These are phyloP conservation scores for Ailuropoda melanoleuca DNA, from an alignment of 2,113 vertebrate genomes.

Conservation along the genomic window DNA sequence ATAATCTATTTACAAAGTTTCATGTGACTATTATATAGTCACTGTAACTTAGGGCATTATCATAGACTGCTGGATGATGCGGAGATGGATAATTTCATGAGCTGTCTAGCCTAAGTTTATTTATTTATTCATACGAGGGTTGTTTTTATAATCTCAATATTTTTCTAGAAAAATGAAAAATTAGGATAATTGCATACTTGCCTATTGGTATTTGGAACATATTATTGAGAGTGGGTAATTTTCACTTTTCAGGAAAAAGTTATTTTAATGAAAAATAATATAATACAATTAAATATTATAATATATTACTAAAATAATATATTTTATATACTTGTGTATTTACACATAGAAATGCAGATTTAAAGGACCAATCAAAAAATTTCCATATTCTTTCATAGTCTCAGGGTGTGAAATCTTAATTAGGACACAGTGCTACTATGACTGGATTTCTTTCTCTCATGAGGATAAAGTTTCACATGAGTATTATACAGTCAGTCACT, in stretches of 20 bases:
- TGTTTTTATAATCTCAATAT: background rate
- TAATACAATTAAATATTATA: background rate
- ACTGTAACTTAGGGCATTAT: background rate
- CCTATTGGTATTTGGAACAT: constrained; percentile 9
- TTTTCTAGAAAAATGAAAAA: constrained; percentile 10
- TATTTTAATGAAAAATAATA: background rate
- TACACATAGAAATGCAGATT: background rate
- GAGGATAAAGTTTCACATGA: constrained; percentile 41
- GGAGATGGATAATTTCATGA: background rate
- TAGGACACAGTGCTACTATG: background rate
- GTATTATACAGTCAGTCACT: constrained; percentile 9
- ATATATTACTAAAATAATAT: background rate
- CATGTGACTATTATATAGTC: background rate
- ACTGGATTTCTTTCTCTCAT: constrained; percentile 20
- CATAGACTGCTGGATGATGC: background rate
- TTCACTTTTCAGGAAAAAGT: background rate
- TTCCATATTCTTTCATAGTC: background rate
- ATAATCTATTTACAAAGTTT: background rate
- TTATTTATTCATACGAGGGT: background rate
- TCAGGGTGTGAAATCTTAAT: constrained; percentile 23
- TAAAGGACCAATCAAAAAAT: background rate
- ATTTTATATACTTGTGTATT: background rate
- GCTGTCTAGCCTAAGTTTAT: background rate
- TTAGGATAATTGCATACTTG: constrained; percentile 17
- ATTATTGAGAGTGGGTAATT: background rate